These are phyloP conservation scores for Chrysemys picta DNA, from an alignment of 2,113 vertebrate genomes.

Conservation along the genomic window DNA sequence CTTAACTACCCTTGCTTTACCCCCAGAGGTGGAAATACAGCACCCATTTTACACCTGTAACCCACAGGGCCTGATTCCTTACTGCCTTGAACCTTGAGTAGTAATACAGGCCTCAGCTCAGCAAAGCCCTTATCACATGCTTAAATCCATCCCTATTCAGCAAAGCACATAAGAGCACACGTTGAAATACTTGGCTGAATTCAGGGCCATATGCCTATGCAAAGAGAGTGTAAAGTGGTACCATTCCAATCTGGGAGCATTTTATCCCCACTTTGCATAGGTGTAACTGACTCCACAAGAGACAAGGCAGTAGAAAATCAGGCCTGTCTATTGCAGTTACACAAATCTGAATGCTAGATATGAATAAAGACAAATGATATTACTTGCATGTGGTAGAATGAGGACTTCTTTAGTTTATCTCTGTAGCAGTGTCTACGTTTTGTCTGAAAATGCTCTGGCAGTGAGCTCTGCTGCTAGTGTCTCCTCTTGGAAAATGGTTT, in stretches of 20 bases:
- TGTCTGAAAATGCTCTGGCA: not conserved
- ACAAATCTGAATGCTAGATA: not conserved
- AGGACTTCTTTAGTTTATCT: not conserved
- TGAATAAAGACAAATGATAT: not conserved
- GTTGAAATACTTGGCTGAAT: not conserved
- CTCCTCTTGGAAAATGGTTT: slow-evolving; percentile 15
- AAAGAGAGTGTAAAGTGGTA: not conserved
- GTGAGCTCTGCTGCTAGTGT: not conserved
- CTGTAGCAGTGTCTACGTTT: not conserved
- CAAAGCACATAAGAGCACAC: accelerated
- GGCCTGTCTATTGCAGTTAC: not conserved
- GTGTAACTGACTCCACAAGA: not conserved
- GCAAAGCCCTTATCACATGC: accelerated
- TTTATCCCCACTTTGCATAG: not conserved
- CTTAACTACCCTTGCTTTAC: not conserved
- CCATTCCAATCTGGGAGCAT: not conserved
- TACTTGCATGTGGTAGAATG: not conserved
- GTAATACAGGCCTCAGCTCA: accelerated
- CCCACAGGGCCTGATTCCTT: accelerated
- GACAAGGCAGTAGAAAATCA: not conserved
- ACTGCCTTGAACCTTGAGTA: accelerated
- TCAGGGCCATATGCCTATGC: not conserved
- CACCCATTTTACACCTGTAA: accelerated
- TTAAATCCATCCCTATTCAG: accelerated
- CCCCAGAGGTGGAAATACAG: not conserved